Conservation (phyloP, 23 tunicate genomes). For the Phallusia fumigata region DNA sequence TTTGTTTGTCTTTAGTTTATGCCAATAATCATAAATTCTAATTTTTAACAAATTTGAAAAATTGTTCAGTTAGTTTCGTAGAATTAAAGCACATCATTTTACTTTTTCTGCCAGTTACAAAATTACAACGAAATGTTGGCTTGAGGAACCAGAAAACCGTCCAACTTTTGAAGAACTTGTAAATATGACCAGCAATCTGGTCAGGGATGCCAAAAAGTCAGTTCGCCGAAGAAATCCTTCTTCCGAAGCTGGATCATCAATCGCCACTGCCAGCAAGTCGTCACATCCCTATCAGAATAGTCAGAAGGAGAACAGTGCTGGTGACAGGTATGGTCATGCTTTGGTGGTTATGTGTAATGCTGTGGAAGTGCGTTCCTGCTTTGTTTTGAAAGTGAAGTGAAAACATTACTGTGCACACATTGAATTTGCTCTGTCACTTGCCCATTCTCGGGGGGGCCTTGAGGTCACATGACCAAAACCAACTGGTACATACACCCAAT, state of each 20-base stretch:
- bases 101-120: conserved; percentile 48
- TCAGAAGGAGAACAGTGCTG: conserved; percentile 9
- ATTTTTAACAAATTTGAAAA: no score
- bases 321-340: not conserved
- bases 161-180: conserved; percentile 85
- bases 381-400: not conserved
- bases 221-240: conserved; percentile 25
- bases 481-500: no score
- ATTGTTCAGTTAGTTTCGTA: no score
- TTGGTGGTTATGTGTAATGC: not conserved
- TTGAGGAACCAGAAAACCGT: conserved; percentile 55
- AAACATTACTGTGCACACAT: no score
- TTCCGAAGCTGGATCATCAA: conserved; percentile 28
- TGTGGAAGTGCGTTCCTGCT: no score
- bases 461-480: no score
- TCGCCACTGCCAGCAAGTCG: not conserved
- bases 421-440: no score
- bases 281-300: conserved; percentile 34
- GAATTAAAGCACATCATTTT: no score
- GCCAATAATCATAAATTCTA: no score
- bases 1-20: no score
- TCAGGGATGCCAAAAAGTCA: conserved; percentile 55
- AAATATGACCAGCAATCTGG: conserved; percentile 24
- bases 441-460: no score
- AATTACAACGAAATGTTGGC: conserved; percentile 69